Conservation (phyloP, 92 coral and sea anemone species). For the Epizoanthus fatuus region DNA sequence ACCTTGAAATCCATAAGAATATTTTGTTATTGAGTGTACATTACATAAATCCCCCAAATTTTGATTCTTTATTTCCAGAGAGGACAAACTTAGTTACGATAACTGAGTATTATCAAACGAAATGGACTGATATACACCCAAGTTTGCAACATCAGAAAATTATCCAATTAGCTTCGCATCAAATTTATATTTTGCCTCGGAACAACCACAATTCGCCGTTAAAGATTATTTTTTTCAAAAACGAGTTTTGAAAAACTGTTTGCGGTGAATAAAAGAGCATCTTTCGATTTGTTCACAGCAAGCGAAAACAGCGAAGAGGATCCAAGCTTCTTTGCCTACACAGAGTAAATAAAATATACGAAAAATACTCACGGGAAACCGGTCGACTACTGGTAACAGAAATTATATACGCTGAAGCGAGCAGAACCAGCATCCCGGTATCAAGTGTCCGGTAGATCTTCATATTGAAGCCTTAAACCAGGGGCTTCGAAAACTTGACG, state of each 20-base stretch:
- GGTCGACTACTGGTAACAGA: constrained; percentile 46
- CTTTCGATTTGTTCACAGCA: neutral
- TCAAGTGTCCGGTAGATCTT: neutral
- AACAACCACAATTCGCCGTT: constrained; percentile 22
- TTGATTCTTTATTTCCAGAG: neutral
- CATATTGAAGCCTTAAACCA: constrained; percentile 9
- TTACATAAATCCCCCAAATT: neutral
- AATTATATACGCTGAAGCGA: constrained; percentile 28
- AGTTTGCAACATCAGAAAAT: neutral
- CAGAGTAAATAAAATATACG: neutral
- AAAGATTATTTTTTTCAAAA: constrained; percentile 12
- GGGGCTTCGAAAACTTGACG: neutral
- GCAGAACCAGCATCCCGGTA: neutral
- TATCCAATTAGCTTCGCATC: constrained; percentile 40
- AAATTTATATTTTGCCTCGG: constrained; percentile 23
- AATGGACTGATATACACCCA: neutral
- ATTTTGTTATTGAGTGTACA: neutral
- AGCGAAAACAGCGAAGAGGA: neutral
- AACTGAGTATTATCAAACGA: neutral
- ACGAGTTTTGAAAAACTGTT: neutral
- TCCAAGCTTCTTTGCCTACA: neutral
- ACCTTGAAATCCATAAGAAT: neutral
- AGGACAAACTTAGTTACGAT: no score
- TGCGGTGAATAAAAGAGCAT: constrained; percentile 27
- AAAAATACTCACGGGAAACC: constrained; percentile 25